Base-by-base conservation (phyloP, 2,797 vertebrate species). In the Phrynocephalus guinanensis region DNA sequence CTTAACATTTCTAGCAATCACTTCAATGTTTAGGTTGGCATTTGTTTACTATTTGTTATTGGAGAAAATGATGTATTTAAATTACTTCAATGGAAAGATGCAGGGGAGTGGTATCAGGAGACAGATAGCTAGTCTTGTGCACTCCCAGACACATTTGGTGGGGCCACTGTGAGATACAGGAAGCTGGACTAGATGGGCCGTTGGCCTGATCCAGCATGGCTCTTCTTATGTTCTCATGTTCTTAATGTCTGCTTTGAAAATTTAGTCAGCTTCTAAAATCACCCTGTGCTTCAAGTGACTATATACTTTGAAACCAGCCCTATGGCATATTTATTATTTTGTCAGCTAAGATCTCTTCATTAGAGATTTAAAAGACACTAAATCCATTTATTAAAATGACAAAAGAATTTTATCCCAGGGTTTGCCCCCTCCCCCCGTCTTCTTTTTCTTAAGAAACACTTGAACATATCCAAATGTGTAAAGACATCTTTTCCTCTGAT, bases 391-490 rank as follows among this genome's bases (percentile, higher is more conserved):
- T 68, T 77, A 84, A 88, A 89, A 83, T 20, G 28, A 72, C 73
- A 79, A 20, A 56, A 28, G 20, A 50, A 50, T 85, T 82, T 73
- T 76, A 30, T 84, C 20, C 10, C 28, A 50, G 52, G 78, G 50
- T 77, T 63, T 63, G 83, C 44, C 63, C 13, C 60, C 18, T 63
- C 83, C 44, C 63, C 13, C 60, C 18, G 16, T 87, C 38, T 38
- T 44, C 24, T 90, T 87, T 50, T 60, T n/a, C 72, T 48, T 89
- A 87, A 63, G 93, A 92, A 86, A 30, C 68, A 79, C 76, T 90
- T 87, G 33, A 88, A 73, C 30, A 16, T 81, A 81, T 86, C 86
- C 72, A 85, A 82, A 86, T 82, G 26, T n/a, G 84, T 78, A 52
- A 63, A 50, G 50, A 66, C 50, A 90, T 56, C 87, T 82, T 60